Evolutionary conservation across 2,797 vertebrate species (phyloP).

Genomic region (Sardinella longiceps): DNA sequence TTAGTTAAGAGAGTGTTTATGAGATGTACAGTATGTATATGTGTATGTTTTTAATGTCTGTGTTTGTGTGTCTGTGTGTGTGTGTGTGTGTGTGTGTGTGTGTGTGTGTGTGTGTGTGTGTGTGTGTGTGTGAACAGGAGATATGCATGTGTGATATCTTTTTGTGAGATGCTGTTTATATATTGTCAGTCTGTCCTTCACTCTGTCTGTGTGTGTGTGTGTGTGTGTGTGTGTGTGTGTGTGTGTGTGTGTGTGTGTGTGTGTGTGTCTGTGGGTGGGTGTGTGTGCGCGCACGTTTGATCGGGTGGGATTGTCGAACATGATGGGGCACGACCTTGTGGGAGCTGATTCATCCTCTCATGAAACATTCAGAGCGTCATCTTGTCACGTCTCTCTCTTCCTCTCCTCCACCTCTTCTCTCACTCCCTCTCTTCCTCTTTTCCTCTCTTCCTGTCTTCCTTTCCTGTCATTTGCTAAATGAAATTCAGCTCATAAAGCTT

Average conservation of each 20-base stretch:
- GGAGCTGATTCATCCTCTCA: constrained; percentile 16
- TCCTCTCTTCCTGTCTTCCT: background rate
- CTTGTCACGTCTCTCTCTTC: constrained; percentile 53
- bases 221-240: background rate
- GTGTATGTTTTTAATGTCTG: background rate
- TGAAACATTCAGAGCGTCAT: background rate
- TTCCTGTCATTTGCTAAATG: constrained; percentile 14
- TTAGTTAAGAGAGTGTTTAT: no score
- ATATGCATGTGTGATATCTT: background rate
- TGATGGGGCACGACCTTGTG: background rate
- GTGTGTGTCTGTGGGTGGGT: background rate
- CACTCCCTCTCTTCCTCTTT: background rate
- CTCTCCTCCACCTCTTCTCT: constrained; percentile 58
- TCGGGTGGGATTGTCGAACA: background rate
- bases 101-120: constrained; percentile 10
- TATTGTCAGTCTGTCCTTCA: no score
- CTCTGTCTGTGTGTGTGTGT: background rate
- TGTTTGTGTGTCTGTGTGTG: background rate
- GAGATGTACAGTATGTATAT: no score
- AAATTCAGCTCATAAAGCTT: background rate
- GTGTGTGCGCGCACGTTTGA: background rate
- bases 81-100: background rate
- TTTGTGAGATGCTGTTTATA: no score
- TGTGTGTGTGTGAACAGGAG: background rate
- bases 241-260: background rate